Evolutionary conservation across 2,113 vertebrate species (phyloP).

Genomic region (Malurus cyaneus): DNA sequence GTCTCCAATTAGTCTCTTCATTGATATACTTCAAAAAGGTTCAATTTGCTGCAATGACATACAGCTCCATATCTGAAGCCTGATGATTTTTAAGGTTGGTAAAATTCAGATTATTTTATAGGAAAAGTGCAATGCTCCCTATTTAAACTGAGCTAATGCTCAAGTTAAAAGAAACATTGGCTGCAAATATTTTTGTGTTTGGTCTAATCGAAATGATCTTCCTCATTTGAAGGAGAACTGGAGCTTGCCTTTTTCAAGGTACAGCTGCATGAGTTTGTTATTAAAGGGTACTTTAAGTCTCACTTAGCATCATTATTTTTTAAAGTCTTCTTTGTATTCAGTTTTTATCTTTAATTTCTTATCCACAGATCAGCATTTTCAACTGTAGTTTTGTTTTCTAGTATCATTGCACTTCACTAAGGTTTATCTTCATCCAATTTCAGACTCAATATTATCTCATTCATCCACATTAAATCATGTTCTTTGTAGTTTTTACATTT

Average conservation of each 20-base stretch:
- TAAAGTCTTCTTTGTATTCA: neutral
- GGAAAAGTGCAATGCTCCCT: neutral
- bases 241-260: neutral
- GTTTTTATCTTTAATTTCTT: conserved; percentile 33
- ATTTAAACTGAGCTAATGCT: neutral
- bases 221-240: neutral
- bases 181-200: neutral
- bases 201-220: neutral
- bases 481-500: conserved; percentile 42
- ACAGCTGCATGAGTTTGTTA: neutral
- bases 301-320: neutral
- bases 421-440: conserved; percentile 8
- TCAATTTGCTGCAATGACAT: neutral
- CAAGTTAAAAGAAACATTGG: neutral
- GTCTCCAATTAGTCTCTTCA: neutral
- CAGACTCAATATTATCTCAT: conserved; percentile 21
- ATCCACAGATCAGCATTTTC: conserved; percentile 37
- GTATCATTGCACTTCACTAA: neutral
- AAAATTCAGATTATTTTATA: neutral
- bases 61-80: neutral
- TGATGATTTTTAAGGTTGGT: neutral
- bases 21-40: neutral
- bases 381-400: neutral
- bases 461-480: conserved; percentile 51
- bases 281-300: neutral